Evolutionary conservation across 2,888 invertebrate genomes (phyloP).

Genomic region (Dromius quadrimaculatus): DNA sequence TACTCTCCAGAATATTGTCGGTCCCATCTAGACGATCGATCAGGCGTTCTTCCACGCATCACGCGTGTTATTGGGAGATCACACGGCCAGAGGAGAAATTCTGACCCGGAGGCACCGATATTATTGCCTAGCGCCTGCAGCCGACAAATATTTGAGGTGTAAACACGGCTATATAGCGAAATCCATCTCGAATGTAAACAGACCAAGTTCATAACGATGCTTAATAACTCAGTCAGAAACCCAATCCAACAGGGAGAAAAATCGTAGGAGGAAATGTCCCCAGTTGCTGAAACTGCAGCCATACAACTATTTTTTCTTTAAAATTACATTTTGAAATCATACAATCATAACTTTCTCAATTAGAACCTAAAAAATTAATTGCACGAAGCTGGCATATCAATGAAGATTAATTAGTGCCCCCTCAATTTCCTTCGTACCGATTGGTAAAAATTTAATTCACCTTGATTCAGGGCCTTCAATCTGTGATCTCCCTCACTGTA

Average conservation of each 20-base stretch:
- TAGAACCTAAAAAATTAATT: conserved; percentile 18
- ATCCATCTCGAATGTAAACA: conserved; percentile 50
- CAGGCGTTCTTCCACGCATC: conserved; percentile 27
- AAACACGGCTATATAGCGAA: conserved; percentile 50
- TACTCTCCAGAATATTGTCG: no score
- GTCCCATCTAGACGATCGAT: conserved; percentile 4
- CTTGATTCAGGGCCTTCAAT: no score
- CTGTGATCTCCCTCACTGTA: not conserved
- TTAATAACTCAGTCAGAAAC: conserved; percentile 37
- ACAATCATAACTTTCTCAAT: no score
- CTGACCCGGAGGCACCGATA: conserved; percentile 35
- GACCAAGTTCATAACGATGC: conserved; percentile 39
- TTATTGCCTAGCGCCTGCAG: conserved; percentile 49
- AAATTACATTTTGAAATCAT: no score
- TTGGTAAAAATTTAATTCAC: conserved; percentile 11
- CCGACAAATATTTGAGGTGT: conserved; percentile 51
- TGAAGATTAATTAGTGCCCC: not conserved
- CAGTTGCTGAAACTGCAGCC: no score
- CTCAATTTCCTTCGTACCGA: not conserved
- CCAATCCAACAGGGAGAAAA: no score
- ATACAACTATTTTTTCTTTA: no score
- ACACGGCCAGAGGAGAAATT: conserved; percentile 5
- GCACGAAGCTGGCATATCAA: not conserved
- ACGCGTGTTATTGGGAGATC: conserved; percentile 16
- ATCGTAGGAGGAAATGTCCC: no score